phyloP scores from a whole-genome alignment of 2,113 vertebrate genomes.

The Dipodomys spectabilis region DNA sequence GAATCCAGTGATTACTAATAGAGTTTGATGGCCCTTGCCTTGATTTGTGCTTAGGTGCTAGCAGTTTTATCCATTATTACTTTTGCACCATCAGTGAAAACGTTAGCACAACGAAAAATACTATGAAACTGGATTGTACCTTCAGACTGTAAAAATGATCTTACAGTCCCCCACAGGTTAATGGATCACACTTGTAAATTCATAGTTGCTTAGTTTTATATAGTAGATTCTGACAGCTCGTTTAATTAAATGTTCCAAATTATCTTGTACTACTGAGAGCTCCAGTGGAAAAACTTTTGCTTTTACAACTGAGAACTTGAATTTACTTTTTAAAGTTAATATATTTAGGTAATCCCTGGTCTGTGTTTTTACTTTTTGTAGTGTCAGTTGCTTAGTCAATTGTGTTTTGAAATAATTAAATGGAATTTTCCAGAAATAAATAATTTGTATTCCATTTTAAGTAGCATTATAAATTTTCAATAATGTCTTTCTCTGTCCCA shows the following conservation, averaged over 20 bases:
- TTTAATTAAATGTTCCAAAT: constrained; percentile 13
- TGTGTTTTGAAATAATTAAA: not conserved
- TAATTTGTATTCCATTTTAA: not conserved
- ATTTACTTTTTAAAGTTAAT: constrained; percentile 45
- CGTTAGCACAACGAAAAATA: too few species aligned
- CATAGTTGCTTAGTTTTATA: too few species aligned
- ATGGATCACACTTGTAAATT: not conserved
- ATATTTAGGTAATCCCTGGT: not conserved
- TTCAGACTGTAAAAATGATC: constrained; percentile 25
- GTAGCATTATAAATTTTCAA: not conserved
- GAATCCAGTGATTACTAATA: not conserved
- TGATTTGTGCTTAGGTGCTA: too few species aligned
- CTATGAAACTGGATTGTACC: not conserved
- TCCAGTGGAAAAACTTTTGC: not conserved
- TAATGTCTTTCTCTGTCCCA: not conserved
- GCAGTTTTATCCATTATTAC: too few species aligned
- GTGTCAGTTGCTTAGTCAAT: not conserved
- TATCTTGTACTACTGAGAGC: not conserved
- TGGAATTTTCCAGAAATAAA: not conserved
- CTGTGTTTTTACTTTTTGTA: not conserved
- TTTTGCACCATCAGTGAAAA: too few species aligned
- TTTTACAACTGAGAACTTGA: constrained; percentile 33
- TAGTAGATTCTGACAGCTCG: not conserved
- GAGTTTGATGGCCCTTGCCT: too few species aligned
- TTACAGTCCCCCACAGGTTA: not conserved